Evolutionary conservation across 1,140 invertebrate species (phyloP).

Genomic region (Manduca sexta): DNA sequence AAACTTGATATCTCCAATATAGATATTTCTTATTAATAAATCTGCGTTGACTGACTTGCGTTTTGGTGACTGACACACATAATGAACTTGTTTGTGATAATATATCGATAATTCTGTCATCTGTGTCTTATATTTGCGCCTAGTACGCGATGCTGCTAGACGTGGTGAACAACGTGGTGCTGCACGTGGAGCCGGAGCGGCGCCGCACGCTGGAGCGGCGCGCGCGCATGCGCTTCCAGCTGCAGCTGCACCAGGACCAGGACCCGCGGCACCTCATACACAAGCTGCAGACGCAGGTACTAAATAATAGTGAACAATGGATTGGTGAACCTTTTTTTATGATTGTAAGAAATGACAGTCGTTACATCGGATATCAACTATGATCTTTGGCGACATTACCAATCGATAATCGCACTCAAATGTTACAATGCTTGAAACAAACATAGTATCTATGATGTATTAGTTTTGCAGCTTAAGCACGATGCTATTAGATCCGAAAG

Average conservation of each 20-base stretch:
- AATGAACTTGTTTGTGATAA: too few species aligned
- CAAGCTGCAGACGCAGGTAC: slow-evolving; percentile 85
- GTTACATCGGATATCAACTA: too few species aligned
- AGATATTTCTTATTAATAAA: not conserved
- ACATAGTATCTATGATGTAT: too few species aligned
- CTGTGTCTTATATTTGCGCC: not conserved
- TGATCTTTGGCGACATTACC: too few species aligned
- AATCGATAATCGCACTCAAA: too few species aligned
- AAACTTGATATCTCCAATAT: not conserved
- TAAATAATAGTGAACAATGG: too few species aligned
- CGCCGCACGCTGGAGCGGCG: slow-evolving; percentile 93
- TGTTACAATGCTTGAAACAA: too few species aligned
- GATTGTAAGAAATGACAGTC: not conserved
- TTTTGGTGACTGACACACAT: too few species aligned
- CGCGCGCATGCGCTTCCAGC: slow-evolving; percentile 93
- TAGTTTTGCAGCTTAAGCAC: too few species aligned
- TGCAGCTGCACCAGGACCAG: slow-evolving; percentile 91
- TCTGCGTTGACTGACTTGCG: not conserved
- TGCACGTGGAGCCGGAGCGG: slow-evolving; percentile 96
- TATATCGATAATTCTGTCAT: too few species aligned
- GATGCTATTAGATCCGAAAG: too few species aligned
- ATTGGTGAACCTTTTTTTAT: not conserved
- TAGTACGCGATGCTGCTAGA: slow-evolving; percentile 97
- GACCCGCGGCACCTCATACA: slow-evolving; percentile 95
- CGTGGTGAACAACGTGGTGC: slow-evolving; percentile 96